Percentiles rank a stretch among this genome's conserved stretches.
Evolutionary conservation across 2,113 vertebrate species (phyloP).

Genomic region (Vombatus ursinus): DNA sequence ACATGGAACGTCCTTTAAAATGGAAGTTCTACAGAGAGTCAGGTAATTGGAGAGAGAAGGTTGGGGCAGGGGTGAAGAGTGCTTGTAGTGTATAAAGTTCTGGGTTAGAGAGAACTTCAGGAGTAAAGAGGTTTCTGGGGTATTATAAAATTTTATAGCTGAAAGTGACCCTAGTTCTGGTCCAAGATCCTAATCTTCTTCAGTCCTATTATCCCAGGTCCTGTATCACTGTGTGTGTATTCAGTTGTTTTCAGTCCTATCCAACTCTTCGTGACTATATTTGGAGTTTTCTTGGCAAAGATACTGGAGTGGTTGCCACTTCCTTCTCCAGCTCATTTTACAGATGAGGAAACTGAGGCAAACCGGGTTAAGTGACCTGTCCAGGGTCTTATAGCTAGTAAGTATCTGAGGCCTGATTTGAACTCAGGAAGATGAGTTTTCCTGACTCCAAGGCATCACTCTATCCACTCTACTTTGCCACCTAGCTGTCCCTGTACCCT

Average conservation of each 20-base stretch:
- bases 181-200: too few relatives aligned
- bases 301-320: neutral
- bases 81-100: neutral
- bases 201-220: neutral
- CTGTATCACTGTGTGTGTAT: neutral
- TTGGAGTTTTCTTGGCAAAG: neutral
- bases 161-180: neutral
- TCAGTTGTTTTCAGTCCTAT: neutral
- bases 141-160: neutral
- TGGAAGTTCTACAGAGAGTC: neutral
- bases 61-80: neutral
- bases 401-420: too few relatives aligned
- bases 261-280: neutral
- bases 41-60: neutral
- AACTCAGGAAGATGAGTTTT: neutral
- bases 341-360: neutral
- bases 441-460: too few relatives aligned
- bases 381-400: neutral
- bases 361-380: neutral
- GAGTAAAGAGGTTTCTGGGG: neutral
- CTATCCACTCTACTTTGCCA: too few relatives aligned
- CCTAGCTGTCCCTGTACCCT: neutral
- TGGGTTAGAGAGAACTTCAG: neutral
- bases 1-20: neutral
- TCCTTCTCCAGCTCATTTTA: too few relatives aligned